Evolutionary conservation across 2,888 invertebrate species (phyloP).

Genomic region (Automeris io): DNA sequence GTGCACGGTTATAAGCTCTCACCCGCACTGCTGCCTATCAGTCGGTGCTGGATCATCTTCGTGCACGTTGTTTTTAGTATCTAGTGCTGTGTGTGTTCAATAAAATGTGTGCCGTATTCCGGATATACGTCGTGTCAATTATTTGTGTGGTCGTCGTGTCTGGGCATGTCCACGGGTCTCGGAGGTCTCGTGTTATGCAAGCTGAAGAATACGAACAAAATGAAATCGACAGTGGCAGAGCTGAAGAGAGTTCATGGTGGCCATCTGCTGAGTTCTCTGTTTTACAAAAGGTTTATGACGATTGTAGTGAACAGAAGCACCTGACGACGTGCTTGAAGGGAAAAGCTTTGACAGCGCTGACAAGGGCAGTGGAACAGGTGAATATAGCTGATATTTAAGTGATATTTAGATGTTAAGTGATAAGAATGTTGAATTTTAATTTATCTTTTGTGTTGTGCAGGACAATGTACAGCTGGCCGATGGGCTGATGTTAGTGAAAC

Average conservation of each 20-base stretch:
- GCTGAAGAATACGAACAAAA: slow-evolving; percentile 59
- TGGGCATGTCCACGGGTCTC: slow-evolving; percentile 60
- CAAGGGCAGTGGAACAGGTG: slow-evolving; percentile 79
- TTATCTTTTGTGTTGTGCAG: slow-evolving; percentile 54
- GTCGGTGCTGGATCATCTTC: slow-evolving; percentile 67
- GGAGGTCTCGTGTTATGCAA: slow-evolving; percentile 66
- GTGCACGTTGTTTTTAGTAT: slow-evolving; percentile 56
- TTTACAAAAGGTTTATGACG: slow-evolving; percentile 79
- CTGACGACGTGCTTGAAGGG: slow-evolving; percentile 79
- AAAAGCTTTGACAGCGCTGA: slow-evolving; percentile 76
- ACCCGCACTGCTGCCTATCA: slow-evolving; percentile 58
- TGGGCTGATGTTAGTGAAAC: slow-evolving; percentile 77
- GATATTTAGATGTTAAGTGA: slow-evolving; percentile 26
- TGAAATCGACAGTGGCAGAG: slow-evolving; percentile 70
- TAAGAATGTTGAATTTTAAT: slow-evolving; percentile 31
- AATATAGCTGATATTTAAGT: slow-evolving; percentile 20
- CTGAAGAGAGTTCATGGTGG: slow-evolving; percentile 71
- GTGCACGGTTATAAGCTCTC: slow-evolving; percentile 72
- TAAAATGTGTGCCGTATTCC: slow-evolving; percentile 66
- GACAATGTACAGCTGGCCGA: slow-evolving; percentile 79
- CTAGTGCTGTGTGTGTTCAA: slow-evolving; percentile 59
- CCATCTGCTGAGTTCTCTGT: slow-evolving; percentile 77
- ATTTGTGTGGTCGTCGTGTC: slow-evolving; percentile 59
- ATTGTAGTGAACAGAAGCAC: slow-evolving; percentile 78
- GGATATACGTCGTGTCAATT: slow-evolving; percentile 64